Evolutionary conservation across 2,113 vertebrate species (phyloP).

Genomic region (Tetraodon nigroviridis): DNA sequence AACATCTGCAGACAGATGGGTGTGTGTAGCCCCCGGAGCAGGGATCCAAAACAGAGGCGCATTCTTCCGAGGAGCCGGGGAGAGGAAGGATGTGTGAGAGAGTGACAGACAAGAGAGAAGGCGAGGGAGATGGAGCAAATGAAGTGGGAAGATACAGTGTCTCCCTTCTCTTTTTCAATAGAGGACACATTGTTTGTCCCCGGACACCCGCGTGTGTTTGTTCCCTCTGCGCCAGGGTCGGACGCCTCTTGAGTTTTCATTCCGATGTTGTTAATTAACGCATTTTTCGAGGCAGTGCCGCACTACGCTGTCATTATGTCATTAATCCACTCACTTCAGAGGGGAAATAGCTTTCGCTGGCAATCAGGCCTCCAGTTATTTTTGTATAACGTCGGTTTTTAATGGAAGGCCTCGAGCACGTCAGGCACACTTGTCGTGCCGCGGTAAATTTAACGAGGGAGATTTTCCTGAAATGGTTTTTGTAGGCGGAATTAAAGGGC

Average conservation of each 20-base stretch:
- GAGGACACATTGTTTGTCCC: constrained; percentile 71
- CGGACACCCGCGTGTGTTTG: constrained; percentile 44
- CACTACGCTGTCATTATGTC: constrained; percentile 59
- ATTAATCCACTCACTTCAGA: constrained; percentile 60
- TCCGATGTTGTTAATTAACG: constrained; percentile 69
- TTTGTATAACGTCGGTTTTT: not conserved
- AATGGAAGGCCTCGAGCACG: no score
- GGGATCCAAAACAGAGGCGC: constrained; percentile 69
- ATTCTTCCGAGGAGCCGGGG: constrained; percentile 66
- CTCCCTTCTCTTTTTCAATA: constrained; percentile 67
- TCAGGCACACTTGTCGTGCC: no score
- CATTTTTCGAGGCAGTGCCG: constrained; percentile 61
- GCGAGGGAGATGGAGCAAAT: constrained; percentile 67
- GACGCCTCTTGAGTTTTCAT: constrained; percentile 62
- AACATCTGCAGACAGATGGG: constrained; percentile 74
- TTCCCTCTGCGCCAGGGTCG: constrained; percentile 37
- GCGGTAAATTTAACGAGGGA: constrained; percentile 5
- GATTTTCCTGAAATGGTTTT: not conserved
- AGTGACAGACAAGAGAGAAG: constrained; percentile 56
- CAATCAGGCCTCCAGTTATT: constrained; percentile 20
- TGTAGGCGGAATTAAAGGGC: not conserved
- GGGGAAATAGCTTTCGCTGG: constrained; percentile 43
- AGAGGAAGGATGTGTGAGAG: constrained; percentile 73
- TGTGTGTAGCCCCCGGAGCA: constrained; percentile 68
- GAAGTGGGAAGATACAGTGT: constrained; percentile 71